Base-by-base conservation (phyloP, 2,113 vertebrate genomes). In the Heterocephalus glaber region DNA sequence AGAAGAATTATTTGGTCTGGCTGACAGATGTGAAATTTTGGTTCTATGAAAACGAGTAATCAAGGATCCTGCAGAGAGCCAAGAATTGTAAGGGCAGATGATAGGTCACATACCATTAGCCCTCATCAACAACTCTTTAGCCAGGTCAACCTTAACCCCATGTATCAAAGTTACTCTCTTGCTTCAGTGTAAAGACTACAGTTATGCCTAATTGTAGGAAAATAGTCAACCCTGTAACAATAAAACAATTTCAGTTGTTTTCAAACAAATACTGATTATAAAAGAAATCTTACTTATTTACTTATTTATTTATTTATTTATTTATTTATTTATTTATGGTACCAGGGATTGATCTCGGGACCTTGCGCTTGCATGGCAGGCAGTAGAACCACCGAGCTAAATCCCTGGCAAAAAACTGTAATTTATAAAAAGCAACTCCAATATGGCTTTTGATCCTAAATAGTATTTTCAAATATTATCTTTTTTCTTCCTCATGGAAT, bases 1-100 rank as follows among this genome's bases (percentile, higher is more conserved):
- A 81, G 84, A 95, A 82, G 38, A 92, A 74, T 94, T 95, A 95
- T 86, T 91, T 97, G 74, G 54, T 86, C 95, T 97, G 56, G 88
- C 74, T 54, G 61, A 95, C 20, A 80, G 70, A 68, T 63, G 41
- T 47, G 68, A 92, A 96, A 83, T 96, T 95, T 97, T 63, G 60
- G 9, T 92, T 80, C 88, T 88, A 79, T 24, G 33, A 80, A 94
- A 87, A 83, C 66, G 38, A 95, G 33, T 82, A 95, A 94, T 54
- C 65, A 68, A 49, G 94, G 95, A 93, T 65, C 80, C 22, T 83
- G 77, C 41, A 81, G 85, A 90, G 2, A 97, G 82, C 17, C 90
- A 97, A 95, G 95, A 96, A 82, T 70, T 61, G 95, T 30, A 96
- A n/a, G 26, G 85, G 44, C 49, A 60, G 12, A 93, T 70, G 79